Evolutionary conservation across 1,140 invertebrate genomes (phyloP).

Genomic region (Meloidogyne hapla): DNA sequence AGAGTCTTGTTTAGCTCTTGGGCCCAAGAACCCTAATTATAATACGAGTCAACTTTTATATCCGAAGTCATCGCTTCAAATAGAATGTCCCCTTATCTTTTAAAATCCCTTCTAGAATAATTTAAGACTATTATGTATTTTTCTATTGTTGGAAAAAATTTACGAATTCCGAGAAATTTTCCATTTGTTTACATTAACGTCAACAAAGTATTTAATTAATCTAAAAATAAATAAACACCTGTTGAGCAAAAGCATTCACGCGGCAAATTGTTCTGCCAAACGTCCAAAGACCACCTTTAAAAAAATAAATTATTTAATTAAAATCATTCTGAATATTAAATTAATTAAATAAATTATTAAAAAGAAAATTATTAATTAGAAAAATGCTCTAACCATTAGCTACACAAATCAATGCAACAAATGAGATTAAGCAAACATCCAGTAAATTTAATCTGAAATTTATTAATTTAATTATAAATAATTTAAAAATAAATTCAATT

Average conservation of each 20-base stretch:
- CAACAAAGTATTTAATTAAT: background rate
- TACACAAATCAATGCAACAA: background rate
- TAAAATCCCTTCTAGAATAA: too few species aligned
- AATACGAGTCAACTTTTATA: too few species aligned
- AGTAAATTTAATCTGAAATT: slow-evolving; percentile 23
- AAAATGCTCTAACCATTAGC: background rate
- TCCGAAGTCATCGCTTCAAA: too few species aligned
- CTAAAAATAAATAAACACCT: slow-evolving; percentile 21
- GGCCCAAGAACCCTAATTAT: too few species aligned
- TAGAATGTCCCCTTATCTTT: background rate
- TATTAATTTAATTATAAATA: background rate
- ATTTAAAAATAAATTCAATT: background rate
- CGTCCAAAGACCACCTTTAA: slow-evolving; percentile 34
- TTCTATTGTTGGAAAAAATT: background rate
- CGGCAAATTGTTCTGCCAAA: slow-evolving; percentile 44
- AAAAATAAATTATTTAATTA: slow-evolving; percentile 30
- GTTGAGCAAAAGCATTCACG: slow-evolving; percentile 45
- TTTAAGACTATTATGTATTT: too few species aligned
- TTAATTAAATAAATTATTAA: slow-evolving; percentile 23
- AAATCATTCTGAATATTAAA: slow-evolving; percentile 29
- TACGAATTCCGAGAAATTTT: too few species aligned
- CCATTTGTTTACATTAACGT: background rate
- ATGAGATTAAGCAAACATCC: background rate
- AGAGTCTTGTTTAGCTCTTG: too few species aligned
- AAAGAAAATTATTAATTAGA: background rate